phyloP scores from a whole-genome alignment of 2,113 vertebrate species.

The Scartelaos histophorus region DNA sequence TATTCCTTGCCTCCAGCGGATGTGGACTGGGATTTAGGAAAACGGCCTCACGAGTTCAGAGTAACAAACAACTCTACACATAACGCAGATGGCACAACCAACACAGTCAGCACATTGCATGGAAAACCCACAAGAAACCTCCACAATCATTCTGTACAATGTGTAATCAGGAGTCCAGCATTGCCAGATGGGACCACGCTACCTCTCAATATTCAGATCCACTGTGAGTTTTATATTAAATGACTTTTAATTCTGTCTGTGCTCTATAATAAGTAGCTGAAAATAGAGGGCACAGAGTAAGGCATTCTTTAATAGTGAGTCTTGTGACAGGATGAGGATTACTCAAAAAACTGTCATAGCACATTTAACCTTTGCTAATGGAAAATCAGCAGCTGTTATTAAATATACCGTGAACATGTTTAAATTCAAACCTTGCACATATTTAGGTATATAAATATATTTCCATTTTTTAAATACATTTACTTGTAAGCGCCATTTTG shows the following conservation, averaged over 20 bases:
- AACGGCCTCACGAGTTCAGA: slow-evolving; percentile 11
- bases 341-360: neutral
- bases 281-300: neutral
- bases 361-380: too few relatives aligned
- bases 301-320: neutral
- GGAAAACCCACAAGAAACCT: slow-evolving; percentile 43
- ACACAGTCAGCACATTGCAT: slow-evolving; percentile 40
- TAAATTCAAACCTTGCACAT: too few relatives aligned
- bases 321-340: neutral
- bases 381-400: too few relatives aligned
- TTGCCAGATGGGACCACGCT: neutral
- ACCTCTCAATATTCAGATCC: slow-evolving; percentile 35
- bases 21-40: slow-evolving; percentile 39
- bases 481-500: too few relatives aligned
- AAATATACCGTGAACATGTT: too few relatives aligned
- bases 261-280: neutral
- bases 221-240: slow-evolving; percentile 51
- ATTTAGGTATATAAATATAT: too few relatives aligned
- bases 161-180: slow-evolving; percentile 34
- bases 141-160: slow-evolving; percentile 29
- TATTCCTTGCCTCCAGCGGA: slow-evolving; percentile 44
- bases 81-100: slow-evolving; percentile 38
- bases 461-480: too few relatives aligned
- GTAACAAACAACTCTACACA: neutral
- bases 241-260: neutral